Conservation (phyloP, 2,113 vertebrate species). For the Ammodytes marinus region DNA sequence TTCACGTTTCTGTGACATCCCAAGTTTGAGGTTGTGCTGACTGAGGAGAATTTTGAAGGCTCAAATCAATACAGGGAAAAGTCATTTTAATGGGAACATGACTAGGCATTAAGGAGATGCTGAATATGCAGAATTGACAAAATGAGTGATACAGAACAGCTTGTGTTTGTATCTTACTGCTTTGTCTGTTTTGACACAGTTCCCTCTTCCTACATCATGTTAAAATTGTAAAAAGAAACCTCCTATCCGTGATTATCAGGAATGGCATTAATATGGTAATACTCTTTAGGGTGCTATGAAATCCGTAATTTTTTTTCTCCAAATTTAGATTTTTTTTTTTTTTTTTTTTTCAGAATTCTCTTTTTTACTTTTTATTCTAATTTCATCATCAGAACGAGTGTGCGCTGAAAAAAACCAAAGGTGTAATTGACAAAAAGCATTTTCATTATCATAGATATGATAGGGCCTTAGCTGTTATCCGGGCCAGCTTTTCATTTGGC, state of each 20-base stretch:
- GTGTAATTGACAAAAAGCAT: no score
- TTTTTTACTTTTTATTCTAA: no score
- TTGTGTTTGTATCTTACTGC: not conserved
- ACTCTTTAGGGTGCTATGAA: not conserved
- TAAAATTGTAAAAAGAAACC: not conserved
- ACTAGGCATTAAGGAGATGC: constrained; percentile 51
- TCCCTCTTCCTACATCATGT: not conserved
- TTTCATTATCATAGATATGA: no score
- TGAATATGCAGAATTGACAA: constrained; percentile 43
- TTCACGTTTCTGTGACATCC: constrained; percentile 45
- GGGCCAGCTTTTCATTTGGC: constrained; percentile 23
- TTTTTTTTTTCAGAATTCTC: no score
- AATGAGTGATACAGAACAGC: constrained; percentile 18
- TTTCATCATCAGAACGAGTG: no score
- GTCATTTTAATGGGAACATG: constrained; percentile 51
- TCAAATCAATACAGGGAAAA: constrained; percentile 42
- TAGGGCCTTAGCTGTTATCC: not conserved
- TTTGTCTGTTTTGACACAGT: constrained; percentile 8
- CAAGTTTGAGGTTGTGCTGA: constrained; percentile 56
- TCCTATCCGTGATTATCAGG: not conserved
- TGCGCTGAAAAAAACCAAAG: no score
- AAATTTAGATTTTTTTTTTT: no score
- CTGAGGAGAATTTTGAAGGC: constrained; percentile 27
- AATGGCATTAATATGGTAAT: constrained; percentile 5
- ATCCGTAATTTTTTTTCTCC: no score